These are phyloP conservation scores for Eupithecia inturbata DNA, from an alignment of 2,888 invertebrate species.

Conservation along the genomic window DNA sequence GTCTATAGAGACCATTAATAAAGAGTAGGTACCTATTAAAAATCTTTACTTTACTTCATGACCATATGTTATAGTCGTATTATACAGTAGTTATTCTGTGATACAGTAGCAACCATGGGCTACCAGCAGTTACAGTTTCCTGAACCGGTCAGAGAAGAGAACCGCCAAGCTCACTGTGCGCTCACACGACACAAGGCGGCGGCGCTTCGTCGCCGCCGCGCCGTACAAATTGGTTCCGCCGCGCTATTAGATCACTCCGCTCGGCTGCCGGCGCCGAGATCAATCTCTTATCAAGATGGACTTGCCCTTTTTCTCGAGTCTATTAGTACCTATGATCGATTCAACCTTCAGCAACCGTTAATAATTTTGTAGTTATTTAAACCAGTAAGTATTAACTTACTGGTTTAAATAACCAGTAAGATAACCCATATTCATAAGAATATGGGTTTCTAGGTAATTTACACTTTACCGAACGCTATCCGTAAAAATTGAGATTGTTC, in stretches of 20 bases:
- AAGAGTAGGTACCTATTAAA: no score
- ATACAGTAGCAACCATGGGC: neutral
- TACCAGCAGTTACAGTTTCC: neutral
- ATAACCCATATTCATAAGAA: no score
- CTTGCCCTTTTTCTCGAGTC: conserved; percentile 21
- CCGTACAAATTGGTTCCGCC: neutral
- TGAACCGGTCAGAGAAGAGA: neutral
- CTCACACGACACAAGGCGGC: neutral
- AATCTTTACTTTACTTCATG: no score
- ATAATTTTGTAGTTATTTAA: neutral
- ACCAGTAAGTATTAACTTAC: no score
- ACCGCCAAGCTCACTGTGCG: neutral
- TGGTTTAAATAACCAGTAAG: no score
- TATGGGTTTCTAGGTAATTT: no score
- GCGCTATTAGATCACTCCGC: conserved; percentile 1
- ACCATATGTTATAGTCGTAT: no score
- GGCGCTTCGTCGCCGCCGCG: neutral
- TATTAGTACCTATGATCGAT: conserved; percentile 24
- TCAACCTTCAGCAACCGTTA: neutral
- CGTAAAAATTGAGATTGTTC: no score
- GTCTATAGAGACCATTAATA: no score
- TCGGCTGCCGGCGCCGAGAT: neutral
- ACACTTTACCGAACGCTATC: no score
- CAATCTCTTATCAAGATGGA: conserved; percentile 29
- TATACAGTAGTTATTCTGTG: no score